Base-by-base conservation (phyloP, 2,888 invertebrate species). In the Eutolmus rufibarbis region DNA sequence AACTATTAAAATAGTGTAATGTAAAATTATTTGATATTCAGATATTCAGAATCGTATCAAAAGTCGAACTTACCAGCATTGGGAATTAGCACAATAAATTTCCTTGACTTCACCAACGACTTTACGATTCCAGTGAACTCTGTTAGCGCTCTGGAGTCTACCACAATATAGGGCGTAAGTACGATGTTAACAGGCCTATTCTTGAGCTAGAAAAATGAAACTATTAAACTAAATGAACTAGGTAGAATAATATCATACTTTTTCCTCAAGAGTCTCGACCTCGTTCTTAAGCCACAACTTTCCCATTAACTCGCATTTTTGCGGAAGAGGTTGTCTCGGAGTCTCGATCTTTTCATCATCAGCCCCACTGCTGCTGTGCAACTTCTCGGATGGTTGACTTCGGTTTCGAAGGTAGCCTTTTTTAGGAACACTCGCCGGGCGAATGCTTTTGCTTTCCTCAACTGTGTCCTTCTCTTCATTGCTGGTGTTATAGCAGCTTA, bases 271-370 rank as follows among this genome's bases (percentile, higher is more conserved):
- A 89, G 97, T 96, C 76, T 96, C 95, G 23, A 98, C 98, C 92
- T 97, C 98, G 7, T 97, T 96, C 90, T 96, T 95, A 86, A 98
- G 93, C 97, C 98, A 97, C 87, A 98, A 93, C 90, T 96, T 96
- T 2, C 98, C 98, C 95, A 98, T 96, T 86, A 97, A 90, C 88
- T 93, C 92, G 77, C 92, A 92, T 88, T 92, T 85, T 19, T 74
- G 74, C 28, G 66, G 57, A 2, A 81, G 46, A 16, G 85, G 57
- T 28, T 66, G 66, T 43, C 56, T 82, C 81, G 43, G 84, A 51
- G 31, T 85, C 9, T 89, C 88, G 56, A 88, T 88, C 66, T 89
- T 89, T 23, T 89, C 79, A 84, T 88, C 89, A 56, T 89, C 88
- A 14, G 86, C 89, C 56, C 90, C 89, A 1, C 90, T 90, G 37